phyloP scores from a whole-genome alignment of 2,888 invertebrate species.

The Alentia gelatinosa region DNA sequence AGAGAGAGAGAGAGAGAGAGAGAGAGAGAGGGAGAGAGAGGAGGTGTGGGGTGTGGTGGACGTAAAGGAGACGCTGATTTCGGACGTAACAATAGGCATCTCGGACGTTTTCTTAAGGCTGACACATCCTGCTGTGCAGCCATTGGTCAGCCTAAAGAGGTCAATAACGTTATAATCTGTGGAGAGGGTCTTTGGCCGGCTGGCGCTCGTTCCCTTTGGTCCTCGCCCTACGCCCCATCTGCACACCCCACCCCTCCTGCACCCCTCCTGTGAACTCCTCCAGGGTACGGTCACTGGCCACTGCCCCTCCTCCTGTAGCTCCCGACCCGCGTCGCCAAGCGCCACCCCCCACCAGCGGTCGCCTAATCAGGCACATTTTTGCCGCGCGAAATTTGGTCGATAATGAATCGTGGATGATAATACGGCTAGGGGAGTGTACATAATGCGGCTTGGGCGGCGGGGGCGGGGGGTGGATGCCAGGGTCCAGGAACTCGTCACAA shows the following conservation, averaged over 20 bases:
- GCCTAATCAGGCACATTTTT: slow-evolving; percentile 41
- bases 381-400: slow-evolving; percentile 9
- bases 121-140: neutral
- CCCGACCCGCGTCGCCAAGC: neutral
- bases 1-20: no score
- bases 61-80: slow-evolving; percentile 12
- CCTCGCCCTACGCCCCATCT: neutral
- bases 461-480: no score
- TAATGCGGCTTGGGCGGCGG: slow-evolving; percentile 34
- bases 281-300: neutral
- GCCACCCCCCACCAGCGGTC: neutral
- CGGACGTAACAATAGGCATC: slow-evolving; percentile 29
- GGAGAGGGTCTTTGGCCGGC: neutral
- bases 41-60: neutral
- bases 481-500: slow-evolving; percentile 7
- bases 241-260: neutral
- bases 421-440: slow-evolving; percentile 13
- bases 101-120: neutral
- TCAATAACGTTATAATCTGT: slow-evolving; percentile 39
- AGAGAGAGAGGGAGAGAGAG: neutral
- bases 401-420: slow-evolving; percentile 47
- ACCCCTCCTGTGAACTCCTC: neutral
- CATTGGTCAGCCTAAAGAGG: slow-evolving; percentile 12
- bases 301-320: neutral
- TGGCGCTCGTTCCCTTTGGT: neutral